Conservation (phyloP, 1,140 invertebrate species). For the Trichogramma pretiosum region DNA sequence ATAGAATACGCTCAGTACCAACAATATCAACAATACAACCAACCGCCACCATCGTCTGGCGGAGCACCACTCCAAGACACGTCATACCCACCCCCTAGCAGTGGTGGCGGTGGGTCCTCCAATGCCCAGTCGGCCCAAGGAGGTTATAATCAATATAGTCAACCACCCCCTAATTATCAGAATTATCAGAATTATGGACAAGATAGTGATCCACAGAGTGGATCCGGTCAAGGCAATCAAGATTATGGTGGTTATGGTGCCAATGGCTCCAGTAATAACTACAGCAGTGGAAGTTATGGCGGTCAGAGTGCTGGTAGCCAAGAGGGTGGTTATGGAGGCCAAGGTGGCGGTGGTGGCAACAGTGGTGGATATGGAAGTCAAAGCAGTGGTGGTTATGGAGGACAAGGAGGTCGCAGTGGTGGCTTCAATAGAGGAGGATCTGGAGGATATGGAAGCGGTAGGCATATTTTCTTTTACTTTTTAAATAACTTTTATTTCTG, state of each 20-base stretch:
- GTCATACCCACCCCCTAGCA: slow-evolving; percentile 36
- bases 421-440: slow-evolving; percentile 24
- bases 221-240: slow-evolving; percentile 26
- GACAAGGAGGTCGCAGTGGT: slow-evolving; percentile 35
- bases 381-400: slow-evolving; percentile 41
- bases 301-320: slow-evolving; percentile 22
- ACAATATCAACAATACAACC: slow-evolving; percentile 30
- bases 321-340: slow-evolving; percentile 26
- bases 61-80: slow-evolving; percentile 34
- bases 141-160: slow-evolving; percentile 37
- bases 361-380: slow-evolving; percentile 28
- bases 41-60: slow-evolving; percentile 27
- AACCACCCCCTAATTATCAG: slow-evolving; percentile 36
- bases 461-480: not conserved
- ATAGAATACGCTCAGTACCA: slow-evolving; percentile 41
- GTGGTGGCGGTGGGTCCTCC: slow-evolving; percentile 21
- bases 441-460: slow-evolving; percentile 29
- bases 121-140: too few relatives aligned
- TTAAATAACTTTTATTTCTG: not conserved
- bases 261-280: slow-evolving; percentile 42
- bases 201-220: slow-evolving; percentile 34
- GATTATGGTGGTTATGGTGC: slow-evolving; percentile 43
- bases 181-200: slow-evolving; percentile 35
- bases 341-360: slow-evolving; percentile 23
- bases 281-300: slow-evolving; percentile 35